Evolutionary conservation across 1,140 invertebrate genomes (phyloP), one percentile per base, ranked within the genome.

Genomic region (Parapsyche elsis): DNA sequence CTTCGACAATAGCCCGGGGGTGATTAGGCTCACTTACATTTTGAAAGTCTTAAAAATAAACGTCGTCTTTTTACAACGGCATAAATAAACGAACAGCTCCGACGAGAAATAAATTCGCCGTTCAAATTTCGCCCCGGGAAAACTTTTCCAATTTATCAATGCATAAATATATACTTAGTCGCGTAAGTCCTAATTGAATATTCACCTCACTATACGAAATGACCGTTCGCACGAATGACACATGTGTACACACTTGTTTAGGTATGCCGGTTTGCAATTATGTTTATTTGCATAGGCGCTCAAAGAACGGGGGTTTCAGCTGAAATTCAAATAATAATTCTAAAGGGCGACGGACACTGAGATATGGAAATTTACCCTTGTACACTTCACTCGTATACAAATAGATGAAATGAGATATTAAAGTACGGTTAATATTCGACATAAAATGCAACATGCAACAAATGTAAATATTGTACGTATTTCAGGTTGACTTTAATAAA

Each of bases 11-110:
- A 23, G 64, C 64, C 64, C 26, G 0, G 24, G 64, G 64, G 64
- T 67, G 64, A 67, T 67, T 67, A 67, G 24, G 64, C 64, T 67
- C 64, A 30, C 64, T 67, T 67, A 67, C 64, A 67, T 67, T 67
- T 67, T 67, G 24, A 30, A 24, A 14, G 64, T 67, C 24, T 67
- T 67, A n/a, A 26, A 12, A 67, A 26, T 12, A 67, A 67, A 61
- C 7, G 21, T 1, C 49, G 9, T 9, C 19, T 61, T 23, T 12
- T 24, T 9, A 67, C 23, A 67, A 26, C 5, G 24, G 21, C 10
- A 67, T 67, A 26, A 14, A 5, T 9, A 12, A 26, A 67, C 19
- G 10, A 23, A 23, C 16, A 10, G n/a, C n/a, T n/a, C n/a, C n/a
- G n/a, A n/a, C n/a, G 19, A 23, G 9, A 23, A 21, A 21, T 19